These are phyloP conservation scores for Noctua comes DNA, from an alignment of 2,888 invertebrate genomes.

Conservation along the genomic window DNA sequence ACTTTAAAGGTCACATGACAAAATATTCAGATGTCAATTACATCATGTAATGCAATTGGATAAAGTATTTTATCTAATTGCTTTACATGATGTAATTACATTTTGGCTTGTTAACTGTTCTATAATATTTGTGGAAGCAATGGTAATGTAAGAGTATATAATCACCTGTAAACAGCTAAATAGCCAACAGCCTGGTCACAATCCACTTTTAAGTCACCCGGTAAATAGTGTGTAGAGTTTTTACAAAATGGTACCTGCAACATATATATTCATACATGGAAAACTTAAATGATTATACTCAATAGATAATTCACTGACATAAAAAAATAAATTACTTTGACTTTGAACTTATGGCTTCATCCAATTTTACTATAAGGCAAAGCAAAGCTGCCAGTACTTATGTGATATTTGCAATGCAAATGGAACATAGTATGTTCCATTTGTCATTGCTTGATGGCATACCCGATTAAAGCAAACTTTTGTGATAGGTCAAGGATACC, in stretches of 20 bases:
- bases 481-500: no score
- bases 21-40: background rate
- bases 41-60: background rate
- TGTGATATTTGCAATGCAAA: background rate
- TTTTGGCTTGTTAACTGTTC: background rate
- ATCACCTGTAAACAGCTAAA: constrained; percentile 97
- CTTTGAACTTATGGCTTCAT: constrained; percentile 36
- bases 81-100: no score
- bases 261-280: background rate
- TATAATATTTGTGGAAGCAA: background rate
- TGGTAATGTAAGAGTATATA: background rate
- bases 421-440: background rate
- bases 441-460: background rate
- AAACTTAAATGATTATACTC: background rate
- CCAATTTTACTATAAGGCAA: constrained; percentile 2
- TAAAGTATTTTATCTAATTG: background rate
- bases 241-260: constrained; percentile 95
- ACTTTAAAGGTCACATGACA: background rate
- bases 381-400: background rate
- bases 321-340: background rate
- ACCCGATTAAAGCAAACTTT: background rate
- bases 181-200: constrained; percentile 97
- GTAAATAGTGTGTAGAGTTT: constrained; percentile 90
- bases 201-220: constrained; percentile 91
- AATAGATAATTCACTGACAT: background rate